These are phyloP conservation scores for Ischnus inquisitorius DNA, from an alignment of 2,888 invertebrate genomes.

Conservation along the genomic window DNA sequence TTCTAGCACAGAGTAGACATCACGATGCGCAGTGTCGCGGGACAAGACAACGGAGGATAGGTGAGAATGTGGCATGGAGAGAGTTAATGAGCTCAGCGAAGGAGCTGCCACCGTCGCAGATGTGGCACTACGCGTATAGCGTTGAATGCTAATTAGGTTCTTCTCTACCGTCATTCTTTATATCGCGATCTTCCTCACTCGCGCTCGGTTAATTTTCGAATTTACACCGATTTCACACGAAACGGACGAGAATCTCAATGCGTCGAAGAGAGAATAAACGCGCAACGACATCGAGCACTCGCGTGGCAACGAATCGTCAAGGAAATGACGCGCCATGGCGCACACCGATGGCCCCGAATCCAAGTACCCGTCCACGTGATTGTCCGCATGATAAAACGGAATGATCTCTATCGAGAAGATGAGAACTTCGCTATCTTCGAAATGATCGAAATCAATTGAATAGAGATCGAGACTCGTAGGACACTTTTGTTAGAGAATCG, in stretches of 20 bases:
- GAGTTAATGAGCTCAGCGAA: slow-evolving; percentile 51
- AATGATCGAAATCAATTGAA: too few relatives aligned
- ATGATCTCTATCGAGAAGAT: background rate
- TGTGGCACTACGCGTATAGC: slow-evolving; percentile 30
- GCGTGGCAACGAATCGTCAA: slow-evolving; percentile 57
- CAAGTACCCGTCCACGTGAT: background rate
- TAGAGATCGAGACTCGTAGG: too few relatives aligned
- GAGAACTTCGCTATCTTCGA: background rate
- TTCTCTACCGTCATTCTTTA: slow-evolving; percentile 2
- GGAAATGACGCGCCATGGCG: slow-evolving; percentile 53
- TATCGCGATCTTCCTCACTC: background rate
- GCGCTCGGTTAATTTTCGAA: slow-evolving; percentile 15
- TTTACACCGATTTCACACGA: slow-evolving; percentile 21
- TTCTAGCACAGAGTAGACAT: slow-evolving; percentile 52
- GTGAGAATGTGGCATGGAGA: slow-evolving; percentile 5
- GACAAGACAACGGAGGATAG: slow-evolving; percentile 26
- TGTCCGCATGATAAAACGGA: slow-evolving; percentile 19
- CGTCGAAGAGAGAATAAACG: slow-evolving; percentile 18
- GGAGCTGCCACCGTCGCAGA: slow-evolving; percentile 41
- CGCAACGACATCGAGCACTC: slow-evolving; percentile 31
- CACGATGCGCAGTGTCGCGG: slow-evolving; percentile 23
- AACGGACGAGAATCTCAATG: slow-evolving; percentile 39
- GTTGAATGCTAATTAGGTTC: slow-evolving; percentile 56
- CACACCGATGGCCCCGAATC: slow-evolving; percentile 11
- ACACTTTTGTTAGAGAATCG: too few relatives aligned